Evolutionary conservation across 2,797 vertebrate genomes (phyloP).

Genomic region (Pogoniulus pusillus): DNA sequence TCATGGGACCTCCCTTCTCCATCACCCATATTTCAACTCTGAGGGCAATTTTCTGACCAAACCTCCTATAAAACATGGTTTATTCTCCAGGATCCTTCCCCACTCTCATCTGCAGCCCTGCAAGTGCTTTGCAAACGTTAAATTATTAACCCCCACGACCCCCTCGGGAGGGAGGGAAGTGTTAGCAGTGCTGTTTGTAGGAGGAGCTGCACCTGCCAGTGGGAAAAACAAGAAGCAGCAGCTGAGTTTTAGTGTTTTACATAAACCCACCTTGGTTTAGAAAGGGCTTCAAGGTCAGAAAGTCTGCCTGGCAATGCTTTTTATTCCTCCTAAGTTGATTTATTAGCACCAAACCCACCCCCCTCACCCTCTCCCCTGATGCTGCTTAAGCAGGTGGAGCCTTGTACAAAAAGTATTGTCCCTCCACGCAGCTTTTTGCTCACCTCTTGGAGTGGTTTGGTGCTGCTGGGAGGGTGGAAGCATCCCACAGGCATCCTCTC

Average conservation of each 20-base stretch:
- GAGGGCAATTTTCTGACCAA: background rate
- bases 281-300: background rate
- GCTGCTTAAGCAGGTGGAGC: background rate
- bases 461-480: background rate
- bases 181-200: background rate
- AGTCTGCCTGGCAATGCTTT: background rate
- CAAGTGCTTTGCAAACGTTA: constrained; percentile 43
- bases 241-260: background rate
- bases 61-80: background rate
- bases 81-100: constrained; percentile 13
- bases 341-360: background rate
- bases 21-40: background rate
- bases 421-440: background rate
- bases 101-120: constrained; percentile 13
- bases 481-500: background rate
- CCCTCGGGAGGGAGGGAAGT: constrained; percentile 9
- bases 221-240: background rate
- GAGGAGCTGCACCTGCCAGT: background rate
- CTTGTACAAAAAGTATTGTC: background rate
- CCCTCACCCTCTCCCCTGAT: background rate
- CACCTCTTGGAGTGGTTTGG: background rate
- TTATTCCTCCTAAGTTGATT: background rate
- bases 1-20: background rate
- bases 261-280: background rate
- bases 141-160: constrained; percentile 46